phyloP scores from a whole-genome alignment of 2,113 vertebrate species.

The Tachysurus fulvidraco region DNA sequence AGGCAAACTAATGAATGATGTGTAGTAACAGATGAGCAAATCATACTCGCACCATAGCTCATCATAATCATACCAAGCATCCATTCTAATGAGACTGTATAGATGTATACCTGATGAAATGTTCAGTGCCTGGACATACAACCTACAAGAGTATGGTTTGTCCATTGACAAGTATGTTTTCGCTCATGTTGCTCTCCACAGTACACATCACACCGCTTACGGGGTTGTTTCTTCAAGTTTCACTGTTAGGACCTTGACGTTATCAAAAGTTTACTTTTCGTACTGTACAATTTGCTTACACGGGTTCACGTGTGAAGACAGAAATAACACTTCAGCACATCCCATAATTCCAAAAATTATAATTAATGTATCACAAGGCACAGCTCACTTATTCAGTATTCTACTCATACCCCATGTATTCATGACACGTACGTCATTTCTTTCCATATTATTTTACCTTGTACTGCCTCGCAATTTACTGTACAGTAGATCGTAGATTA shows the following conservation, averaged over 20 bases:
- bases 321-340: not conserved
- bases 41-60: too few species aligned
- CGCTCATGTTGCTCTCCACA: not conserved
- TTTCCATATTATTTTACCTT: too few species aligned
- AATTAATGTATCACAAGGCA: not conserved
- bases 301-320: too few species aligned
- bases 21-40: not conserved
- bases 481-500: too few species aligned
- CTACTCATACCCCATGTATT: too few species aligned
- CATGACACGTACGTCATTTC: too few species aligned
- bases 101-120: not conserved
- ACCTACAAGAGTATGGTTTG: not conserved
- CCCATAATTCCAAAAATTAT: not conserved
- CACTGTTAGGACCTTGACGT: not conserved
- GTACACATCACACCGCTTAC: not conserved
- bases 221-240: not conserved
- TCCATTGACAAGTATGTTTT: not conserved
- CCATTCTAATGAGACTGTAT: not conserved
- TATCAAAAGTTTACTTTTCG: not conserved
- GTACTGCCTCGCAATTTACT: too few species aligned
- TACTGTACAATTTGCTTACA: too few species aligned
- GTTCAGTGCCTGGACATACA: not conserved
- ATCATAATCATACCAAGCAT: too few species aligned
- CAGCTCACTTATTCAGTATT: too few species aligned
- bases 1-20: not conserved